Conservation (phyloP, 64 coral and sea anemone species). For the Porites australiensis region DNA sequence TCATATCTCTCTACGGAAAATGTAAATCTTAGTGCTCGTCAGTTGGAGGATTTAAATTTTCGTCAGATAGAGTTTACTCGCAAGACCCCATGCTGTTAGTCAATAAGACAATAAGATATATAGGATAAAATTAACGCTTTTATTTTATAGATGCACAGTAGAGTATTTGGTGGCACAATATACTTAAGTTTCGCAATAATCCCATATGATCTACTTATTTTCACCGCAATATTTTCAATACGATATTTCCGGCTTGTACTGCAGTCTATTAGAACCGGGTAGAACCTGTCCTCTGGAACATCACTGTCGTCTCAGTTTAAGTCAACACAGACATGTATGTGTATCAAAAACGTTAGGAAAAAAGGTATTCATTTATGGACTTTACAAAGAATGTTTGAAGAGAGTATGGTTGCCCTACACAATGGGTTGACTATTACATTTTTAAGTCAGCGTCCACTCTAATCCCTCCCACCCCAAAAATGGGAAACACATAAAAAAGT, state of each 20-base stretch:
- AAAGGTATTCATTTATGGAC: too few relatives aligned
- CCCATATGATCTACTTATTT: constrained; percentile 31
- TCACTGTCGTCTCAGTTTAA: too few relatives aligned
- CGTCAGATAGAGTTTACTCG: constrained; percentile 16
- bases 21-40: constrained; percentile 32
- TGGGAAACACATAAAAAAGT: too few relatives aligned
- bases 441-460: too few relatives aligned
- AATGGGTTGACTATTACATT: too few relatives aligned
- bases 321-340: too few relatives aligned
- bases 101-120: background rate
- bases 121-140: background rate
- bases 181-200: constrained; percentile 34
- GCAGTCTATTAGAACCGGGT: constrained; percentile 1
- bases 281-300: too few relatives aligned
- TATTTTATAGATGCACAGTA: background rate
- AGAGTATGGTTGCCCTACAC: too few relatives aligned
- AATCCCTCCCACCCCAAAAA: too few relatives aligned
- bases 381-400: too few relatives aligned
- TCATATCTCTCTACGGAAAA: constrained; percentile 31
- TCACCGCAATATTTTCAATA: constrained; percentile 1
- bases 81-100: background rate
- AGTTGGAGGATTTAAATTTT: constrained; percentile 30
- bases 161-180: background rate
- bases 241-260: background rate
- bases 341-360: too few relatives aligned